Conservation (phyloP, 2,797 vertebrate genomes). For the Sebastes taczanowskii region DNA sequence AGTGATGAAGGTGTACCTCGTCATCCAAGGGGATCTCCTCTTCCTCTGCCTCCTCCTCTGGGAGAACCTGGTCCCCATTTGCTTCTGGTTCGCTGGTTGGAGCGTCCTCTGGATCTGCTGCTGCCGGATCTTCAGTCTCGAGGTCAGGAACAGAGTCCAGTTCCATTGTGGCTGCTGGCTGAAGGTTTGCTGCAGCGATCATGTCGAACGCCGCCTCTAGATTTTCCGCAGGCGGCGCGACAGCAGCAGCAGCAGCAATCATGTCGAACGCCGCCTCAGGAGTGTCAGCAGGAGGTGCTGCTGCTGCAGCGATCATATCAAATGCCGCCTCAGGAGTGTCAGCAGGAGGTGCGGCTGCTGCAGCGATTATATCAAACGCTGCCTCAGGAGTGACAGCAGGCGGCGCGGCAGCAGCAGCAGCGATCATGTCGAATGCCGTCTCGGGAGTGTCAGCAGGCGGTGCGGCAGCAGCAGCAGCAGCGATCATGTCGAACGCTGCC, state of each 20-base stretch:
- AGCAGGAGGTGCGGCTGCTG: neutral
- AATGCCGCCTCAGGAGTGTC: conserved; percentile 36
- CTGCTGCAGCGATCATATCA: neutral
- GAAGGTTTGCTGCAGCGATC: conserved; percentile 59
- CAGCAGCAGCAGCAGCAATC: conserved; percentile 23
- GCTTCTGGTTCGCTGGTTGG: conserved; percentile 2
- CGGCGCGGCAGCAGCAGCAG: neutral
- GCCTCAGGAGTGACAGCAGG: conserved; percentile 27
- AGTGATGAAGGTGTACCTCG: conserved; percentile 6
- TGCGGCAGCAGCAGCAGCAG: neutral
- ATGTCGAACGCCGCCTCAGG: neutral
- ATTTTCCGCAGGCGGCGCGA: neutral
- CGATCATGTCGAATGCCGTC: conserved; percentile 27
- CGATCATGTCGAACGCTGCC: conserved; percentile 28
- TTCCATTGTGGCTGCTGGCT: conserved; percentile 29
- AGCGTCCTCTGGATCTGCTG: conserved; percentile 17
- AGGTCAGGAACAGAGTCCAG: neutral
- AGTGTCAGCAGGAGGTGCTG: neutral
- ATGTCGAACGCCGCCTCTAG: conserved; percentile 42
- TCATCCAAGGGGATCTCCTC: conserved; percentile 83
- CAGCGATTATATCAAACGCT: conserved; percentile 23
- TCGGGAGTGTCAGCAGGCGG: conserved; percentile 16
- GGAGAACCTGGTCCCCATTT: conserved; percentile 23
- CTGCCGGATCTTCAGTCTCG: conserved; percentile 18
- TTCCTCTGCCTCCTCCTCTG: conserved; percentile 76